These are phyloP conservation scores for Adelognathus sp. DNA, from an alignment of 2,888 invertebrate genomes.

Conservation along the genomic window DNA sequence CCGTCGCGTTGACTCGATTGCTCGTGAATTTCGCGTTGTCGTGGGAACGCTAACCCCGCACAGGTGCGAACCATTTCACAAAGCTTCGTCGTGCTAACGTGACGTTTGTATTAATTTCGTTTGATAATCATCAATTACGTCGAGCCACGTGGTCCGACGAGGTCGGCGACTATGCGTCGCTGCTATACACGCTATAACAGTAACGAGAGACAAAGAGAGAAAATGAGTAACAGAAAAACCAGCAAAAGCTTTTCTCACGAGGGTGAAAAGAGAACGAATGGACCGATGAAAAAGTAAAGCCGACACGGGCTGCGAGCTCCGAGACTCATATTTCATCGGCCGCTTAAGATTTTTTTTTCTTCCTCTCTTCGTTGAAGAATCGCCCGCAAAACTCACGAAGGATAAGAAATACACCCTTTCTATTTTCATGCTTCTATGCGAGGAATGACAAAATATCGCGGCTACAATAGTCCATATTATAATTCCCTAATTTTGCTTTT, in stretches of 20 bases:
- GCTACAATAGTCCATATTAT: not conserved
- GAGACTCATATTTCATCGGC: slow-evolving; percentile 66
- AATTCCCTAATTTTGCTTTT: not conserved
- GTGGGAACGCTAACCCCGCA: not conserved
- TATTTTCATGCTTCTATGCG: not conserved
- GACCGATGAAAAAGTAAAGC: slow-evolving; percentile 54
- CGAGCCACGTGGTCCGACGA: slow-evolving; percentile 15
- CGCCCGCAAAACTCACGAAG: not conserved
- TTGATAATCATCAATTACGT: slow-evolving; percentile 61
- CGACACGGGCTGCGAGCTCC: slow-evolving; percentile 38
- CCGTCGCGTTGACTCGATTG: slow-evolving; percentile 3
- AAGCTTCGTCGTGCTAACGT: slow-evolving; percentile 44
- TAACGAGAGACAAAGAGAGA: slow-evolving; percentile 7
- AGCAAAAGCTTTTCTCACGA: slow-evolving; percentile 7
- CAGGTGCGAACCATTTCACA: slow-evolving; percentile 41
- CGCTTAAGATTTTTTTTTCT: slow-evolving; percentile 58
- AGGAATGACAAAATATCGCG: not conserved
- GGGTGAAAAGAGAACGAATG: slow-evolving; percentile 32
- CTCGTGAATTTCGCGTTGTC: slow-evolving; percentile 35
- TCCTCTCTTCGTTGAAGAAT: slow-evolving; percentile 27
- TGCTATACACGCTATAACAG: not conserved
- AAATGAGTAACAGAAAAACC: slow-evolving; percentile 10
- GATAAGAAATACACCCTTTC: not conserved
- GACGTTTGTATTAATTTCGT: slow-evolving; percentile 62
- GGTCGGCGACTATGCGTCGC: slow-evolving; percentile 29